A percentile compares a stretch with the other conserved stretches of the same genome.
Conservation (phyloP, 2,888 invertebrate species). For the Salticus scenicus region DNA sequence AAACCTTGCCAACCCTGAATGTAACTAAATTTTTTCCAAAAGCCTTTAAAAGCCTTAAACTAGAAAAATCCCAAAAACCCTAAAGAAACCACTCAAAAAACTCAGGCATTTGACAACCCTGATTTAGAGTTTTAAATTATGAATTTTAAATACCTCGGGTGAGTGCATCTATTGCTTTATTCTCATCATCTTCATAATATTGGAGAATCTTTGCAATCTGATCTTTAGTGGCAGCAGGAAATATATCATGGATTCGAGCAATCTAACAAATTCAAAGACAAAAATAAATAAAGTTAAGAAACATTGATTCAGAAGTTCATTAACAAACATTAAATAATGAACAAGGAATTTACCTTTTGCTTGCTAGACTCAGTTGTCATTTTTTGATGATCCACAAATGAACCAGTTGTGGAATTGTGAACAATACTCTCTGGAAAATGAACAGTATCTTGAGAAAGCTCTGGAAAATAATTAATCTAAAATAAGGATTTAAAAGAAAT, state of each 20-base stretch:
- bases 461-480: too few species aligned
- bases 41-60: too few species aligned
- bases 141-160: slow-evolving; percentile 74
- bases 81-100: too few species aligned
- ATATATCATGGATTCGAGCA: slow-evolving; percentile 75
- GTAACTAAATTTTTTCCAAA: too few species aligned
- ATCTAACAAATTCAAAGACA: slow-evolving; percentile 72
- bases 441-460: too few species aligned
- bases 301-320: not conserved
- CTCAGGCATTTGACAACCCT: too few species aligned
- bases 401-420: slow-evolving; percentile 34
- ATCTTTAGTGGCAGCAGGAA: slow-evolving; percentile 75
- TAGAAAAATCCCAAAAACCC: too few species aligned
- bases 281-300: not conserved
- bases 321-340: too few species aligned
- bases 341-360: slow-evolving; percentile 43
- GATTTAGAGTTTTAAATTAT: too few species aligned
- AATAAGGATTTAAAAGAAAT: too few species aligned
- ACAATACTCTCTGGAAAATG: slow-evolving; percentile 42
- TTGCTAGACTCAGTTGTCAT: slow-evolving; percentile 52
- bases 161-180: slow-evolving; percentile 75
- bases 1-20: too few species aligned
- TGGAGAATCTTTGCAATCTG: slow-evolving; percentile 75
- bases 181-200: slow-evolving; percentile 76
- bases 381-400: slow-evolving; percentile 51